Conservation (phyloP, 2,888 invertebrate genomes). For the Copidosoma aretas region DNA sequence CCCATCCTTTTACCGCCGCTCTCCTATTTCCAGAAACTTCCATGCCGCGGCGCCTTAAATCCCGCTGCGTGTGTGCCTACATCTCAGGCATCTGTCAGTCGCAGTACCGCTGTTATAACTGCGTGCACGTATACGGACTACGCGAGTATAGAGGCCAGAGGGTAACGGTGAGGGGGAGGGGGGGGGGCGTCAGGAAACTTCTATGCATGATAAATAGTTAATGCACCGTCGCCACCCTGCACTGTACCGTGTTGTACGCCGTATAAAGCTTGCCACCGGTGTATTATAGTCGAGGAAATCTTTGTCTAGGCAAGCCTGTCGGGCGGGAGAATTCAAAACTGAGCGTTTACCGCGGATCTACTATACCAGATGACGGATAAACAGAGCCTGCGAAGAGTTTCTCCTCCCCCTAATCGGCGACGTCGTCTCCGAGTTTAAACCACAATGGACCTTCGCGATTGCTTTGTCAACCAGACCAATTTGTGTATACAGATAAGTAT, state of each 20-base stretch:
- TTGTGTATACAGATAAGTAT: too few species aligned
- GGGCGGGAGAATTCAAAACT: neutral
- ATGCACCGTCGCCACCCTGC: neutral
- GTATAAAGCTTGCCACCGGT: neutral
- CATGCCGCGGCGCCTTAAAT: conserved; percentile 13
- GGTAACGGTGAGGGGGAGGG: conserved; percentile 30
- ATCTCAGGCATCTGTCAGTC: conserved; percentile 19
- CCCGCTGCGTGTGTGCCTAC: conserved; percentile 6
- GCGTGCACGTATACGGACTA: neutral
- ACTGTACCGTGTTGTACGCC: neutral
- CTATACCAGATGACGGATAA: too few species aligned
- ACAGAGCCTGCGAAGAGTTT: too few species aligned
- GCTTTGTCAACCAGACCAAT: too few species aligned
- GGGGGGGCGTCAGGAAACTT: conserved; percentile 29
- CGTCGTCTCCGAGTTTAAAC: too few species aligned
- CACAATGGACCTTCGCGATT: too few species aligned
- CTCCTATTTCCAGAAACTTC: conserved; percentile 29
- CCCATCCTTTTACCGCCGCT: neutral
- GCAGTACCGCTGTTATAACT: conserved; percentile 5
- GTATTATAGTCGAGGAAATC: neutral
- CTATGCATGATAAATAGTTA: conserved; percentile 21
- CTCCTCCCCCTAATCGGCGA: too few species aligned
- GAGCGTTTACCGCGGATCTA: too few species aligned
- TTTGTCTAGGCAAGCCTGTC: neutral
- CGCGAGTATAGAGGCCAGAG: neutral